These are phyloP conservation scores for Tadarida brasiliensis DNA, from an alignment of 2,797 vertebrate genomes.

Conservation along the genomic window DNA sequence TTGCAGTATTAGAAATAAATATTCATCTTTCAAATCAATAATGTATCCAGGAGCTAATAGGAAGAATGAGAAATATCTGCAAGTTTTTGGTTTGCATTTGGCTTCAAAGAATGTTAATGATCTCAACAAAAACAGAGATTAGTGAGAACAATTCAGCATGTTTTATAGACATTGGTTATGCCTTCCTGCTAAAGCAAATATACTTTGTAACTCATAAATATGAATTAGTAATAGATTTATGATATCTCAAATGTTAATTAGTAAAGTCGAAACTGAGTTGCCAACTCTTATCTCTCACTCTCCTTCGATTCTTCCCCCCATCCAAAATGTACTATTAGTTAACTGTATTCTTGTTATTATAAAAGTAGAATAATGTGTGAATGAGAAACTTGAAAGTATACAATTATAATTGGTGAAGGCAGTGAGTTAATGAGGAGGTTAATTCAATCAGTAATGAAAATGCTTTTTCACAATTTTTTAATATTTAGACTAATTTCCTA, in stretches of 20 bases:
- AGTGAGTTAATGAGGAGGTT: conserved; percentile 8
- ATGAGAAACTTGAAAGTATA: conserved; percentile 17
- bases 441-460: conserved; percentile 19
- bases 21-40: conserved; percentile 40
- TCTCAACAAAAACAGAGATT: conserved; percentile 83
- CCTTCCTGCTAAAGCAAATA: conserved; percentile 79
- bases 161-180: conserved; percentile 82
- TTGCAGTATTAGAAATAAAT: conserved; percentile 43
- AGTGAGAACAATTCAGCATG: conserved; percentile 84
- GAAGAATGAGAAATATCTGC: conserved; percentile 75
- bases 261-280: conserved; percentile 50
- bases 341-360: neutral
- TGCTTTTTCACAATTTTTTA: neutral
- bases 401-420: neutral
- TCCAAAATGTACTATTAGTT: conserved; percentile 20
- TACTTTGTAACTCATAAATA: conserved; percentile 84
- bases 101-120: conserved; percentile 81
- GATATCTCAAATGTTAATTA: conserved; percentile 73
- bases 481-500: conserved; percentile 15
- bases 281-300: neutral
- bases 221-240: conserved; percentile 81
- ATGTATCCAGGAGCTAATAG: conserved; percentile 75
- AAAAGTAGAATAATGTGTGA: neutral
- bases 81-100: conserved; percentile 73
- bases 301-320: neutral